A percentile compares a stretch with the other conserved stretches of the same genome.
Evolutionary conservation across 53 echinoderm and acorn worm species (phyloP).

Genomic region (Mesocentrotus franciscanus): DNA sequence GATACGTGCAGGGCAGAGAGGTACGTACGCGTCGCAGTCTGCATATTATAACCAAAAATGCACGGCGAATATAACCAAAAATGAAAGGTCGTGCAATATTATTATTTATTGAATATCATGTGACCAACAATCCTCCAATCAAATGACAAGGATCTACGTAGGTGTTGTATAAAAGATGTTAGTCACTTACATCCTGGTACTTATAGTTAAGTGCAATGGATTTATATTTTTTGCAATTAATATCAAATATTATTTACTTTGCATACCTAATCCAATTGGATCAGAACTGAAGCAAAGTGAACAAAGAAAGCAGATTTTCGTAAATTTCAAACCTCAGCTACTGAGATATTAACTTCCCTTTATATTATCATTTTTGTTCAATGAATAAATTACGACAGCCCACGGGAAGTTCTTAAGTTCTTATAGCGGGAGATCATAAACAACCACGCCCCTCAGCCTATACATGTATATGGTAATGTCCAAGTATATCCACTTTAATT

Average conservation of each 20-base stretch:
- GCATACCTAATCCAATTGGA: neutral
- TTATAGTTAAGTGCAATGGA: neutral
- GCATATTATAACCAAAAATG: too few relatives aligned
- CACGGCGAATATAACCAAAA: too few relatives aligned
- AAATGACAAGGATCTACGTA: too few relatives aligned
- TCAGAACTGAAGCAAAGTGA: neutral
- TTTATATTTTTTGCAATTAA: neutral
- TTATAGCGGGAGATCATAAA: neutral
- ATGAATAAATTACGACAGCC: constrained; percentile 6
- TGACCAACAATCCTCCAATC: too few relatives aligned
- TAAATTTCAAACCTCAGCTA: neutral
- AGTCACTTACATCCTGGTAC: too few relatives aligned
- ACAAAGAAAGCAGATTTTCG: neutral
- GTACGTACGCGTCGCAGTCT: too few relatives aligned
- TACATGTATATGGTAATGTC: neutral
- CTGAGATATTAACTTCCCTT: neutral
- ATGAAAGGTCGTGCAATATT: too few relatives aligned
- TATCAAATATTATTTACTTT: neutral
- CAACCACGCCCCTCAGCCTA: neutral
- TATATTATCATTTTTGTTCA: neutral
- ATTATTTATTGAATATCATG: too few relatives aligned
- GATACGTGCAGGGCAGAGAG: too few relatives aligned
- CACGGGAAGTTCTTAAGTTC: neutral
- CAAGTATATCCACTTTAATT: neutral
- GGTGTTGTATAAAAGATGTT: neutral